phyloP scores from a whole-genome alignment of 2,888 invertebrate genomes.

The Punctoribates punctum region DNA sequence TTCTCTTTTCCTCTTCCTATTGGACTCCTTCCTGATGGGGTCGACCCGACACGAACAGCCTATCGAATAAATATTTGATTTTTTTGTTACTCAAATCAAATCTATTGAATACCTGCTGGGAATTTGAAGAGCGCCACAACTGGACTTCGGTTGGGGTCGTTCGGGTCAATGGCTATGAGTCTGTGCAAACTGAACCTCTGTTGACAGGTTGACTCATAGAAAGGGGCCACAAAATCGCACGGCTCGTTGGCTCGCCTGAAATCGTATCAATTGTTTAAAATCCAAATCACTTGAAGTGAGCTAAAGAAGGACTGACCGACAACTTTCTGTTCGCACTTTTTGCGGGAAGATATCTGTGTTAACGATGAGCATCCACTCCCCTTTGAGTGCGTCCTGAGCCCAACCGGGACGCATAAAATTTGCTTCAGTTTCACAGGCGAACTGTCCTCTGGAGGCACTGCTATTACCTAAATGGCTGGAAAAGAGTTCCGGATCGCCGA shows the following conservation, averaged over 20 bases:
- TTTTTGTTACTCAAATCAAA: too few relatives aligned
- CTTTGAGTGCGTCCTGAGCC: constrained; percentile 53
- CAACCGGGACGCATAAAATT: constrained; percentile 48
- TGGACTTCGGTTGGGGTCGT: constrained; percentile 48
- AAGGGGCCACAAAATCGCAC: constrained; percentile 49
- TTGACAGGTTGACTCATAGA: constrained; percentile 49
- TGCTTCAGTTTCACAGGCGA: constrained; percentile 48
- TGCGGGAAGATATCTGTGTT: constrained; percentile 66
- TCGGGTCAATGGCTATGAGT: constrained; percentile 49
- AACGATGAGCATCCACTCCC: constrained; percentile 66
- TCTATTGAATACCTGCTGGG: constrained; percentile 45
- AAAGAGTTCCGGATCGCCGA: constrained; percentile 48
- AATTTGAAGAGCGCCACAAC: constrained; percentile 49
- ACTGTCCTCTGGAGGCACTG: constrained; percentile 46
- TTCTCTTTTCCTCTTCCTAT: constrained; percentile 35
- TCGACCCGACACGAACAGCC: constrained; percentile 50
- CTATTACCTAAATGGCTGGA: constrained; percentile 46
- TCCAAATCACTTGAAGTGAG: not conserved
- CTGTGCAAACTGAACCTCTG: constrained; percentile 49
- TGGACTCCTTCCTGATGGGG: constrained; percentile 43
- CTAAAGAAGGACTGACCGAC: constrained; percentile 61
- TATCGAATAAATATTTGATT: too few relatives aligned
- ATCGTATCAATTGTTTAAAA: not conserved
- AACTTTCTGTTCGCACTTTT: constrained; percentile 69
- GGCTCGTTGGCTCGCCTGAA: constrained; percentile 49